Evolutionary conservation across 2,797 vertebrate species (phyloP), one percentile per base, ranked within the genome.

Genomic region (Microhierax caerulescens): DNA sequence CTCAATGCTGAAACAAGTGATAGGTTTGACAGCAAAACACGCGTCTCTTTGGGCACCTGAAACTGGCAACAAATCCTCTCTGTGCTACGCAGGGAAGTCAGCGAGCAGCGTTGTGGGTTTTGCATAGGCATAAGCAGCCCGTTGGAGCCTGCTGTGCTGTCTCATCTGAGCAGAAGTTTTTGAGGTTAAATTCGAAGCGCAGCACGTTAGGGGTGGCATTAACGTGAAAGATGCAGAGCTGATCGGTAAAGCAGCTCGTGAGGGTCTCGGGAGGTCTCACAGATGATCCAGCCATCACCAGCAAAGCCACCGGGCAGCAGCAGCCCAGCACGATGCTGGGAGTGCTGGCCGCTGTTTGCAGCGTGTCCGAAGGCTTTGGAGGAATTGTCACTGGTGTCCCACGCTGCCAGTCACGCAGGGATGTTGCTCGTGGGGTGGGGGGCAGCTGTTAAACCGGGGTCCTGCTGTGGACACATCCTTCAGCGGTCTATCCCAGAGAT

Each of bases 311-410:
- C 18, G 54, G 34, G 51, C 75, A 53, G 63, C 67, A 61, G 47
- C 30, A 50, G 36, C 61, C 54, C 1, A 1, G 50, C 24, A 19
- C 1, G 4, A 53, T 5, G 51, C 73, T 18, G 13, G 7, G 32
- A n/a, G 54, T 2, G 5, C 36, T 34, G 39, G 39, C 39, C 2
- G 1, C 53, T 12, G 36, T 25, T 34, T 41, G 41, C 30, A 11
- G 34, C 1, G 1, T 18, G 22, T 24, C 3, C 0, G 51, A 24
- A 19, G 50, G 20, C 36, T 11, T 30, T 5, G 59, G 21, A 48
- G 53, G 32, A 47, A 39, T 54, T n/a, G 34, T 60, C 68, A 48
- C 60, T 47, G 14, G 53, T 14, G 22, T 73, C 54, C 39, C 54
- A 16, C 4, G 2, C 39, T 32, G 47, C 25, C n/a, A 65, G 11